Evolutionary conservation across 2,797 vertebrate species (phyloP), one percentile per base, ranked within the genome.

Genomic region (Phoebastria nigripes): DNA sequence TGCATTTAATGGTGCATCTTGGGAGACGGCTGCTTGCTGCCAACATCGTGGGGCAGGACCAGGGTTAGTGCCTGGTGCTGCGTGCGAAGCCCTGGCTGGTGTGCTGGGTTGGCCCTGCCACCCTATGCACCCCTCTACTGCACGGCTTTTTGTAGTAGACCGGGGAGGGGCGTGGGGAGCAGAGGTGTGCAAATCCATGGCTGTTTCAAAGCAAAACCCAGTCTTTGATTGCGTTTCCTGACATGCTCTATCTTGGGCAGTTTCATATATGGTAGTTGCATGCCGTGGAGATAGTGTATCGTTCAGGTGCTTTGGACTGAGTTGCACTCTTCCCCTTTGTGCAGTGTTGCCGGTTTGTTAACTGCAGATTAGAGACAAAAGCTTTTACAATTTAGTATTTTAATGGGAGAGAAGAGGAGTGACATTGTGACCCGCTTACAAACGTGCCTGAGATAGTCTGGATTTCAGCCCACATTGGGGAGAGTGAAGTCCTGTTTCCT

Each of bases 331-430:
- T 72, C 74, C 65, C 65, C 24, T 93, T 91, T 91, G 91, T 93
- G 74, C 58, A 69, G 82, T 5, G 12, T 84, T 86, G 83, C 82
- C 1, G 3, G 80, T 93, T 96, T 91, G 74, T 91, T 93, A 93
- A 86, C 90, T 66, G 67, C 81, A 94, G 93, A 79, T 89, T 72
- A 78, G 69, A 88, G 62, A 89, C 92, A 85, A 93, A 92, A 89
- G 72, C 76, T 91, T 93, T 91, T 87, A 81, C 86, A 91, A 65
- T 96, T 96, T 91, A 88, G 82, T 85, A 66, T 91, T 93, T 94
- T 92, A 93, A 73, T 76, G 78, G 90, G 55, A 88, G 82, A 90
- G 88, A 85, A 88, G 85, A 95, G 65, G 52, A 90, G 52, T 81
- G 93, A 90, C 81, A 86, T 61, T 95, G 82, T 93, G 89, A 90